Base-by-base conservation (phyloP, 1,140 invertebrate species). In the Amyelois transitella region DNA sequence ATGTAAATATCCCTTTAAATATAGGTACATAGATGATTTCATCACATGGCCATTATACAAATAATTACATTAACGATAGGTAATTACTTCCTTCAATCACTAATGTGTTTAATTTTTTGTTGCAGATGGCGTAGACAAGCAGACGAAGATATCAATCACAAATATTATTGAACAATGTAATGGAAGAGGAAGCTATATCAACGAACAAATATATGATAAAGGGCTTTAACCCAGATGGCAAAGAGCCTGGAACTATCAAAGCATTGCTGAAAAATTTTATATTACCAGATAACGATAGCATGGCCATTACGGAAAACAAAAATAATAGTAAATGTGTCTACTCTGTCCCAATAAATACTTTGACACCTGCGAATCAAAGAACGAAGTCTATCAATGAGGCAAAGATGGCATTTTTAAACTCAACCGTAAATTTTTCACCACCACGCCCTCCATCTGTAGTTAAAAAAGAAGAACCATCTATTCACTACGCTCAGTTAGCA, bases 71-170 rank as follows among this genome's bases (percentile, higher is more conserved):
- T 5, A 20, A 45, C 18, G 45, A 20, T 17, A 48, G 6, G 49
- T 60, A 65, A 60, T 60, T 43, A 60, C 48, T 71, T 62, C 55
- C 53, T 60, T 43, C 55, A 58, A 49, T 59, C 44, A 66, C 19
- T 50, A 25, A 54, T 45, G 19, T 53, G 10, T 38, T 18, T 24
- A 48, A 21, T 66, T 72, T 69, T 65, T 81, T 81, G 75, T 87
- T 87, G 49, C 84, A 87, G 84, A 83, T 84, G 84, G 74, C 79
- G 80, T 82, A 87, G 78, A 72, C 70, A 76, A 83, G 66, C 69
- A 56, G 67, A 66, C 58, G 62, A 63, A 73, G 68, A 79, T 56
- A 71, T 77, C 64, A 69, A 78, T 53, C 67, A 72, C 75, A 73
- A 81, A 86, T 77, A 75, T 50, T 82, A 70, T 71, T 78, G 51